Base-by-base conservation (phyloP, 2,888 invertebrate genomes). In the Chironomus riparius region DNA sequence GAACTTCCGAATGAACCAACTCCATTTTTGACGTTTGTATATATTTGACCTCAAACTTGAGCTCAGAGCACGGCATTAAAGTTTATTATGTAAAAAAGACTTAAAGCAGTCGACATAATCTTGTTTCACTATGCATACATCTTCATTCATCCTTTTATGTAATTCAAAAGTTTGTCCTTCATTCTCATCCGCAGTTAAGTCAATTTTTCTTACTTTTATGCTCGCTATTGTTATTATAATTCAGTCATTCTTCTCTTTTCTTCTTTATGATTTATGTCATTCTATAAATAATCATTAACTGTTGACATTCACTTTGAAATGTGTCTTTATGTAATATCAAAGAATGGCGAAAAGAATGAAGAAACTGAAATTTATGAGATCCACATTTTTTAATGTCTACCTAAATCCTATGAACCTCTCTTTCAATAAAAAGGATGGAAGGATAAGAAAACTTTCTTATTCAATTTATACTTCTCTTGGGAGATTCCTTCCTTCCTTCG, bases 221-320 rank as follows among this genome's bases (percentile, higher is more conserved):
- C 38, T 38, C 38, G 38, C 56, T 56, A 56, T 18, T n/a, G 18
- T n/a, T 15, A 56, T 56, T 56, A n/a, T 21, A 70, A 70, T 70
- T 70, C n/a, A 70, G 50, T 50, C 48, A 22, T 70, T 70, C 50
- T 18, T 47, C 68, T 15, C n/a, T 22, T 50, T 70, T 47, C 47
- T 48, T 70, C 47, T 48, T 71, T 71, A 62, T 72, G 72, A 72
- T 72, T 72, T 72, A 72, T 72, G 72, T 38, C 72, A 47, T 62
- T 70, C 62, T 62, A 72, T 72, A 72, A 72, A 72, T 72, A 72
- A 72, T 72, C 72, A 62, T 72, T 72, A 62, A 24, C 62, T 28
- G 72, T 72, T 72, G 72, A 72, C 62, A 28, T 62, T 38, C 12
- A 28, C 21, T 65, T 65, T 65, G 13, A 56, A 15, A n/a, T 15